These are phyloP conservation scores for Orius insidiosus DNA, from an alignment of 1,140 invertebrate genomes.

Conservation along the genomic window DNA sequence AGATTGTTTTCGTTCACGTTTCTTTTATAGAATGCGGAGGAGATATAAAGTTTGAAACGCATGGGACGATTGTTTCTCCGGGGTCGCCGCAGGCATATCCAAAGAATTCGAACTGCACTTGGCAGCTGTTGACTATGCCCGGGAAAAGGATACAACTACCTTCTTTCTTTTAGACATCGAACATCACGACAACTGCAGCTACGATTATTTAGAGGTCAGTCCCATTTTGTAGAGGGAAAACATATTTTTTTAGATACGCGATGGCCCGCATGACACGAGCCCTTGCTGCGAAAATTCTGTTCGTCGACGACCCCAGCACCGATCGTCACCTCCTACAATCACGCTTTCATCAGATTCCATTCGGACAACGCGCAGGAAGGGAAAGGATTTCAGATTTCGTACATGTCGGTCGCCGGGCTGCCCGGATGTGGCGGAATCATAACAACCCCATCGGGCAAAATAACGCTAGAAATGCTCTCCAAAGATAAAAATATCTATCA, in stretches of 20 bases:
- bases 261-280: constrained; percentile 17
- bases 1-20: no score
- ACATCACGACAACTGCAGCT: constrained; percentile 48
- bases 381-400: constrained; percentile 62
- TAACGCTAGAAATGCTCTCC: constrained; percentile 40
- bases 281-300: constrained; percentile 45
- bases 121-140: constrained; percentile 44
- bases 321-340: constrained; percentile 41
- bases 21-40: constrained; percentile 51
- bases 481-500: constrained; percentile 36
- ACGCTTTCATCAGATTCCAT: constrained; percentile 54
- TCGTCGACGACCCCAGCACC: constrained; percentile 48
- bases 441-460: constrained; percentile 40
- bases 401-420: constrained; percentile 41
- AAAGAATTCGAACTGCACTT: constrained; percentile 57
- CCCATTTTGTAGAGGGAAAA: not conserved
- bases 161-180: constrained; percentile 72
- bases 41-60: constrained; percentile 31
- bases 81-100: constrained; percentile 71
- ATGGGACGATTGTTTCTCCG: constrained; percentile 58
- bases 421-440: constrained; percentile 69
- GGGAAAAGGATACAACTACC: constrained; percentile 65
- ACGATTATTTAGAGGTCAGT: constrained; percentile 57
- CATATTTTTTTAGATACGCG: constrained; percentile 3
- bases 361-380: constrained; percentile 46